Evolutionary conservation across 2,113 vertebrate genomes (phyloP).

Genomic region (Potamarius usumacintae): DNA sequence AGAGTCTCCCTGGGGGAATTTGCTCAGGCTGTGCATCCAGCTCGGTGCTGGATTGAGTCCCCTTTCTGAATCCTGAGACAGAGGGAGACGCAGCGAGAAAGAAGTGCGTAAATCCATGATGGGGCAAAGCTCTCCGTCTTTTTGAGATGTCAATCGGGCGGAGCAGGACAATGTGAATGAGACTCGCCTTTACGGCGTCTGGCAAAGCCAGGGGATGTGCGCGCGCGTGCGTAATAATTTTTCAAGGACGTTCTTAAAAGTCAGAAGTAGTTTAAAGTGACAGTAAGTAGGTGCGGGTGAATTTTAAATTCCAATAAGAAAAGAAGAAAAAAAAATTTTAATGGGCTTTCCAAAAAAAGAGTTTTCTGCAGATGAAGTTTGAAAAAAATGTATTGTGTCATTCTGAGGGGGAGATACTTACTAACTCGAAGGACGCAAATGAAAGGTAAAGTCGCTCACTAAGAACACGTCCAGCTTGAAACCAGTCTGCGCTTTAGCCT

Average conservation of each 20-base stretch:
- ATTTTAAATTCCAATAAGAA: constrained; percentile 32
- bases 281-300: constrained; percentile 56
- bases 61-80: constrained; percentile 21
- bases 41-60: constrained; percentile 58
- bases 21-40: constrained; percentile 53
- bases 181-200: constrained; percentile 26
- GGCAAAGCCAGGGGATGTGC: neutral
- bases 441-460: constrained; percentile 17
- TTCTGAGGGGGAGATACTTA: neutral
- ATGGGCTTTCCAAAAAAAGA: constrained; percentile 18
- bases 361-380: constrained; percentile 15
- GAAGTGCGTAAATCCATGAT: constrained; percentile 71
- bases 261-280: constrained; percentile 28
- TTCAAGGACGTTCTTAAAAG: constrained; percentile 70
- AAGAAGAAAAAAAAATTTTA: constrained; percentile 11
- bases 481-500: constrained; percentile 41
- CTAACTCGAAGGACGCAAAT: constrained; percentile 9
- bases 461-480: constrained; percentile 24
- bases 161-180: constrained; percentile 70
- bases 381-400: neutral
- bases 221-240: constrained; percentile 48
- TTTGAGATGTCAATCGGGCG: constrained; percentile 69
- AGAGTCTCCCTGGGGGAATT: constrained; percentile 67
- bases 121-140: constrained; percentile 70
- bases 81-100: constrained; percentile 44